Base-by-base conservation (phyloP, 1,140 invertebrate species). In the Mercenaria mercenaria region DNA sequence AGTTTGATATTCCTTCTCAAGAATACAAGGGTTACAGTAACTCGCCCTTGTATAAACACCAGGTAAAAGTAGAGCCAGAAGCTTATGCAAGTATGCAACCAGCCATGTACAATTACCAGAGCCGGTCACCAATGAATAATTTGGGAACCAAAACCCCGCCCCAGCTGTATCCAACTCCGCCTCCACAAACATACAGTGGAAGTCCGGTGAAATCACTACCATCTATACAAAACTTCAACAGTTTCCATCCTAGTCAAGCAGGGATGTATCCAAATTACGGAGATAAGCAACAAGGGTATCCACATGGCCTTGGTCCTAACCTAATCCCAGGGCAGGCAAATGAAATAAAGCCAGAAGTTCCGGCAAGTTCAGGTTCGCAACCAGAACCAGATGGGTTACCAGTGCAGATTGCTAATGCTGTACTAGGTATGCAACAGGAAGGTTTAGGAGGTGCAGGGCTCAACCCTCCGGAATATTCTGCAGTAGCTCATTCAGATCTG, bases 391-490 rank as follows among this genome's bases (percentile, higher is more conserved):
- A 88, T 47, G 76, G 52, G 34, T 52, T 88, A 20, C 86, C 86
- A 47, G 23, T 39, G 15, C 56, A 88, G 34, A 88, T 88, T 69
- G 86, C 86, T 72, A 81, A 88, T 56, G 86, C 76, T 11, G 50
- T 88, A 3, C 77, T 88, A 23, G 86, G 86, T 32, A 88, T 91
- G 99, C 93, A 96, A 98, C 98, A 23, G 98, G 99, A 95, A 99
- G 99, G 94, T 98, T 98, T 0, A 98, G 83, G 83, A 56, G 64
- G 50, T 37, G 8, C 52, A 8, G 83, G 76, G 1, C 47, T 79
- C 29, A 50, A 79, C 56, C 74, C 43, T 1, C 47, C 47, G 34
- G 50, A 32, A 59, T 79, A 79, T 39, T 20, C 69, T 43, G 18
- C 76, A 52, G 43, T 26, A 34, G 76, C 15, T 3, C 76, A 79